Evolutionary conservation across 2,113 vertebrate species (phyloP), one percentile per base, ranked within the genome.

Genomic region (Morphnarchus princeps): DNA sequence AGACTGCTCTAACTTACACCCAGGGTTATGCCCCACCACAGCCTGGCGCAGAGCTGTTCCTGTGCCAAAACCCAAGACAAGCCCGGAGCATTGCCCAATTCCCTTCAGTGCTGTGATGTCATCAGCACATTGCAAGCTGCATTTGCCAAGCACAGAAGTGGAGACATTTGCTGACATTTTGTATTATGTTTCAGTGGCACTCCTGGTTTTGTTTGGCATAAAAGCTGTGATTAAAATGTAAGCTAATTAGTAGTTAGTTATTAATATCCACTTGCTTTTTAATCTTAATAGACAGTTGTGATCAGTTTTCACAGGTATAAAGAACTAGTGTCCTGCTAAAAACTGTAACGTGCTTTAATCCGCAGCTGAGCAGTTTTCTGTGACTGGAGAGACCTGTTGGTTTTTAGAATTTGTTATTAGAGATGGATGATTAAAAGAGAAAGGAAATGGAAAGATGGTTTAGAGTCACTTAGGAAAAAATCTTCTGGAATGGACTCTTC

Each of bases 231-330:
- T 89, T 80, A 85, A 93, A 59, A 88, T 89, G 59, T 69, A 6
- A 91, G 84, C 84, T 94, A 87, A 94, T 96, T 95, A 91, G 87
- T 89, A 96, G 70, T 72, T 91, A 29, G 72, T 70, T 94, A 80
- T 86, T 93, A 91, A 73, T 85, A 83, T 88, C 78, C 78, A 20
- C 24, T 85, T 88, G 77, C 49, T 89, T 97, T 95, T 87, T 91
- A 92, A 92, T 95, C 29, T 2, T 58, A 80, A 69, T 38, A 91
- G 92, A 79, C 57, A 79, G 89, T 29, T 82, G 71, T 4, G 10
- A 88, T 95, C 74, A 49, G 32, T 94, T 97, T 94, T 95, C 87
- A 74, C 38, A 31, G 32, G 17, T 86, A 69, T 82, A 91, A 95
- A 82, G 89, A 70, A 38, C 17, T 21, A 84, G 22, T 91, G 65